Percentiles rank a stretch among this genome's conserved stretches.
phyloP scores from a whole-genome alignment of 2,888 invertebrate species.

The Tethea ocularis region DNA sequence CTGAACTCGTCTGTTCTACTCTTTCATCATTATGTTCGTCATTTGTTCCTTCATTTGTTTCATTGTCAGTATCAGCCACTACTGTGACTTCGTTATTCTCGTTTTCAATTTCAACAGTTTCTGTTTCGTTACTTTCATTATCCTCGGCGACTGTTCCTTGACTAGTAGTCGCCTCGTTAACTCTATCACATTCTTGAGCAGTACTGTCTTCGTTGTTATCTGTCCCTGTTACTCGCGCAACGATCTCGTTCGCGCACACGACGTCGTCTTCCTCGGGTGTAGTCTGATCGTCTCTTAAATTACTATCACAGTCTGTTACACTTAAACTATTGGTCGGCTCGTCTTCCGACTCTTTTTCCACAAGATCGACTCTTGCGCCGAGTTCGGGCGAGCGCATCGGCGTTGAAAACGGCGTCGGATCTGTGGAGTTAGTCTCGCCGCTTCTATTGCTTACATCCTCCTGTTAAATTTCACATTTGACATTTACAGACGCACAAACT shows the following conservation, averaged over 20 bases:
- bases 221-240: constrained; percentile 17
- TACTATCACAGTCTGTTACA: constrained; percentile 79
- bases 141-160: constrained; percentile 35
- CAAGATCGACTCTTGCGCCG: constrained; percentile 14
- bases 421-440: constrained; percentile 64
- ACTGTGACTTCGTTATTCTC: constrained; percentile 12
- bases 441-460: constrained; percentile 76
- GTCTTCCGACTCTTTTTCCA: constrained; percentile 18
- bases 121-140: constrained; percentile 17
- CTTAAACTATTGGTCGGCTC: constrained; percentile 64
- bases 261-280: constrained; percentile 76
- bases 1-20: constrained; percentile 13
- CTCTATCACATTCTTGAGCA: constrained; percentile 56
- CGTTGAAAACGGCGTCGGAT: constrained; percentile 69
- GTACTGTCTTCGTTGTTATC: constrained; percentile 18
- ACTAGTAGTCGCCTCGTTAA: constrained; percentile 47
- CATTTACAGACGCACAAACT: constrained; percentile 59
- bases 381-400: constrained; percentile 66
- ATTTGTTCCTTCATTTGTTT: constrained; percentile 13
- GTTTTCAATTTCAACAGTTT: constrained; percentile 14
- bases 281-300: constrained; percentile 68
- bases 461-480: constrained; percentile 73
- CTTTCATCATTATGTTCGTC: constrained; percentile 17
- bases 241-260: constrained; percentile 66
- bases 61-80: constrained; percentile 15